Percentiles rank a stretch among this genome's conserved stretches.
phyloP scores from a whole-genome alignment of 2,888 invertebrate species.

The Synergus umbraculus region DNA sequence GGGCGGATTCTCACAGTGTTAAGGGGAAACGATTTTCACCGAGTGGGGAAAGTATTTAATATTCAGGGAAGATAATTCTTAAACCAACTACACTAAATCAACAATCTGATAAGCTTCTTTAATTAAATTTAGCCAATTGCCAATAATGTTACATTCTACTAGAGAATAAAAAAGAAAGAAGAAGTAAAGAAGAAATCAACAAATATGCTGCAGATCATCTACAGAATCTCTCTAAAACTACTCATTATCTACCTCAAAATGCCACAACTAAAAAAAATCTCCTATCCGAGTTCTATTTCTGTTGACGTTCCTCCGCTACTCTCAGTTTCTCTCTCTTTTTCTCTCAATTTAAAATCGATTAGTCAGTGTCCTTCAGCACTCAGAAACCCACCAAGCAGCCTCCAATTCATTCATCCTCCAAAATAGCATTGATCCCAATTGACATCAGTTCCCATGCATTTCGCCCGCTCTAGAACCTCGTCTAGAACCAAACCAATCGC shows the following conservation, averaged over 20 bases:
- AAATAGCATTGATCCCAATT: slow-evolving; percentile 40
- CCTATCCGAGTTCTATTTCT: not conserved
- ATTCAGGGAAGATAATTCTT: not conserved
- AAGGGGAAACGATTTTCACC: not conserved
- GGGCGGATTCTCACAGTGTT: not conserved
- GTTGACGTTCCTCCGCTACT: slow-evolving; percentile 40
- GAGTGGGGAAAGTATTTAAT: not conserved
- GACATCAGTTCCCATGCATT: slow-evolving; percentile 39
- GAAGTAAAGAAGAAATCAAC: not conserved
- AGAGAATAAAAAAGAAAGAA: not conserved
- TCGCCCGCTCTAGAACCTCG: not conserved
- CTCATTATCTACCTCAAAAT: not conserved
- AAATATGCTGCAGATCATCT: not conserved
- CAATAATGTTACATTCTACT: not conserved
- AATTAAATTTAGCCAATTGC: not conserved
- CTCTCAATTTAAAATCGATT: slow-evolving; percentile 41
- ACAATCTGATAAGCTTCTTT: not conserved
- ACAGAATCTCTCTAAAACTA: not conserved
- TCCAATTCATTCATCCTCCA: slow-evolving; percentile 39
- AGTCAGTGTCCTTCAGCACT: slow-evolving; percentile 39
- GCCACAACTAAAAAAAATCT: not conserved
- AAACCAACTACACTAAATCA: not conserved
- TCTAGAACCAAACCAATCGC: slow-evolving; percentile 41
- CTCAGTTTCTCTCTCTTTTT: slow-evolving; percentile 25
- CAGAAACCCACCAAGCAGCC: slow-evolving; percentile 22